phyloP scores from a whole-genome alignment of 2,888 invertebrate genomes.

The Drosophila mulleri region DNA sequence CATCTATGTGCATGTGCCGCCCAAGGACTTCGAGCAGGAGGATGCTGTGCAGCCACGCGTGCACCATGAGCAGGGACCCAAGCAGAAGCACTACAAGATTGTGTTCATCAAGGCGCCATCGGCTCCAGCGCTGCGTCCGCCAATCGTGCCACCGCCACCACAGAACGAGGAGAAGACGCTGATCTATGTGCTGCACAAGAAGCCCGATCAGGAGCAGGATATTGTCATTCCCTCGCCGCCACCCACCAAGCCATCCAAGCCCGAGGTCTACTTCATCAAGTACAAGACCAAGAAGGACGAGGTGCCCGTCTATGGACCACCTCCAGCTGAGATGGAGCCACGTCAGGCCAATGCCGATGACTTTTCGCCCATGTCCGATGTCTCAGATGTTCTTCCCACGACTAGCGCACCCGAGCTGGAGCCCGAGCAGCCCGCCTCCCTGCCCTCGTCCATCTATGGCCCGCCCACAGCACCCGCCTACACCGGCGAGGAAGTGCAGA shows the following conservation, averaged over 20 bases:
- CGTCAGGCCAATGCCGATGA: constrained; percentile 61
- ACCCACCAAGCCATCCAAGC: constrained; percentile 93
- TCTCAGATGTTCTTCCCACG: constrained; percentile 62
- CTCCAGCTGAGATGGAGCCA: constrained; percentile 69
- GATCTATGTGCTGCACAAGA: constrained; percentile 94
- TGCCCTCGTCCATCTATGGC: constrained; percentile 63
- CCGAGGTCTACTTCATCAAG: constrained; percentile 93
- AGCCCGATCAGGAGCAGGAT: constrained; percentile 92
- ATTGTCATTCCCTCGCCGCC: constrained; percentile 90
- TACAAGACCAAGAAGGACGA: constrained; percentile 85
- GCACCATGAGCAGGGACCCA: constrained; percentile 86
- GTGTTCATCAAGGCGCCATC: constrained; percentile 96
- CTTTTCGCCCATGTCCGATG: constrained; percentile 57
- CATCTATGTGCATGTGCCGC: constrained; percentile 84
- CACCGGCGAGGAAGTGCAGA: constrained; percentile 61
- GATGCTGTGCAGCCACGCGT: constrained; percentile 80
- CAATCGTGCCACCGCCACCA: constrained; percentile 91
- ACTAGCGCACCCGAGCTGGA: constrained; percentile 66
- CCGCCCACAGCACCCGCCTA: constrained; percentile 66
- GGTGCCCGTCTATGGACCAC: constrained; percentile 82
- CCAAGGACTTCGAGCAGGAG: constrained; percentile 83
- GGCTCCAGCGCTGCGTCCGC: constrained; percentile 91
- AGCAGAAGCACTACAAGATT: constrained; percentile 95
- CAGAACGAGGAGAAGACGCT: constrained; percentile 95
- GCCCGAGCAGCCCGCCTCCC: constrained; percentile 55